A percentile compares a stretch with the other conserved stretches of the same genome.
Conservation (phyloP, 1,140 invertebrate species). For the Drosophila jambulina region DNA sequence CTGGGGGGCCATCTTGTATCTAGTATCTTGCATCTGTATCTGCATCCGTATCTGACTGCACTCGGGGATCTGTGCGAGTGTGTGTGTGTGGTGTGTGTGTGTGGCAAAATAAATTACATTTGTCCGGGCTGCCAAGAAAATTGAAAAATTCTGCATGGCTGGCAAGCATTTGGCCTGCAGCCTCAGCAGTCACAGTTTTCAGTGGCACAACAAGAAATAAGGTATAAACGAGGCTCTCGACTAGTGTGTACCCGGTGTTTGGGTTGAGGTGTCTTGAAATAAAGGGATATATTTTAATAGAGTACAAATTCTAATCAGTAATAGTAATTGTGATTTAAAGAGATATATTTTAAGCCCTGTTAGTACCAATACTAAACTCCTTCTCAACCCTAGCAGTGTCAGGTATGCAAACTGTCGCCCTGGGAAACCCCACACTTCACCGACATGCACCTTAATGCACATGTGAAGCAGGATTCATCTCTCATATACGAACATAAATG, state of each 20-base stretch:
- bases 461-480: conserved; percentile 8
- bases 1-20: conserved; percentile 30
- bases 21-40: conserved; percentile 37
- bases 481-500: conserved; percentile 9
- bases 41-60: conserved; percentile 37
- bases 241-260: background rate
- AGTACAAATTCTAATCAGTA: background rate
- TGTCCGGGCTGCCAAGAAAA: conserved; percentile 72
- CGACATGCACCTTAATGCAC: conserved; percentile 19
- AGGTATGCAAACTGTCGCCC: conserved; percentile 12
- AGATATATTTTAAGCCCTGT: fast-evolving
- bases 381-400: background rate
- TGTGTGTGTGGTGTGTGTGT: conserved; percentile 1
- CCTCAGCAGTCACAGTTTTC: conserved; percentile 44
- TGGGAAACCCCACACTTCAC: conserved; percentile 1
- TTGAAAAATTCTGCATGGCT: conserved; percentile 73
- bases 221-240: background rate
- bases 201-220: conserved; percentile 27
- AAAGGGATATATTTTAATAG: background rate
- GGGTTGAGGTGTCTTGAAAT: background rate
- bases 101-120: conserved; percentile 71
- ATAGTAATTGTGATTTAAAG: no score
- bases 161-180: conserved; percentile 58
- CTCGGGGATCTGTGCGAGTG: conserved; percentile 3
- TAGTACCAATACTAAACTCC: background rate